Conservation (phyloP, 2,797 vertebrate genomes). For the Cryptoblepharus egeriae region DNA sequence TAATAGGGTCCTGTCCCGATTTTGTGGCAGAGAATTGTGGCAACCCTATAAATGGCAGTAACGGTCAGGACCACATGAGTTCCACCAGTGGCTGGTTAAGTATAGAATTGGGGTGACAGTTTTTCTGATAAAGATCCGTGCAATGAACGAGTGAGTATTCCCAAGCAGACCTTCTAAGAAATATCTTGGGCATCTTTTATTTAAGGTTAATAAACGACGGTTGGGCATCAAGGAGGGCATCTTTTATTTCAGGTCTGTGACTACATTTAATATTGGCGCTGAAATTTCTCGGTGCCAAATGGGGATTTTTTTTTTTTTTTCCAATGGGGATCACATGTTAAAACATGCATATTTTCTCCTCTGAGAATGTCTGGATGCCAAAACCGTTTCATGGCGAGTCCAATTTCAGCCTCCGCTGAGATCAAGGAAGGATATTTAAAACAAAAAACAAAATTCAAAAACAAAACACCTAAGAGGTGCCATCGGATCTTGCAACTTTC, state of each 20-base stretch:
- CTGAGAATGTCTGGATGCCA: background rate
- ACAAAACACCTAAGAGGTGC: background rate
- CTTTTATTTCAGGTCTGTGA: slow-evolving; percentile 31
- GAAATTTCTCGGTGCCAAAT: slow-evolving; percentile 24
- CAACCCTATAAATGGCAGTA: too few relatives aligned
- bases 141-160: background rate
- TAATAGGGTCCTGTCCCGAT: too few relatives aligned
- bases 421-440: background rate
- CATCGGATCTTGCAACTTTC: slow-evolving; percentile 23
- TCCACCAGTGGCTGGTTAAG: too few relatives aligned
- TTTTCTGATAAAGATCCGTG: slow-evolving; percentile 5
- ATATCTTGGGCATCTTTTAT: slow-evolving; percentile 8
- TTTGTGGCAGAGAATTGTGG: too few relatives aligned
- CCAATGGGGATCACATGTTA: slow-evolving; percentile 53
- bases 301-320: slow-evolving; percentile 38
- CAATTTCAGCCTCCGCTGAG: background rate
- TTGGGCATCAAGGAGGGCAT: too few relatives aligned
- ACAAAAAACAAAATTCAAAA: background rate
- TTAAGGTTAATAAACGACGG: too few relatives aligned
- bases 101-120: background rate
- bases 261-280: slow-evolving; percentile 14
- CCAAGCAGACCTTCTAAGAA: slow-evolving; percentile 22
- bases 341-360: slow-evolving; percentile 44
- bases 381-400: slow-evolving; percentile 1
- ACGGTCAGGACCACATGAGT: too few relatives aligned